These are phyloP conservation scores for Drosophila albomicans DNA, from an alignment of 1,140 invertebrate genomes.

Conservation along the genomic window DNA sequence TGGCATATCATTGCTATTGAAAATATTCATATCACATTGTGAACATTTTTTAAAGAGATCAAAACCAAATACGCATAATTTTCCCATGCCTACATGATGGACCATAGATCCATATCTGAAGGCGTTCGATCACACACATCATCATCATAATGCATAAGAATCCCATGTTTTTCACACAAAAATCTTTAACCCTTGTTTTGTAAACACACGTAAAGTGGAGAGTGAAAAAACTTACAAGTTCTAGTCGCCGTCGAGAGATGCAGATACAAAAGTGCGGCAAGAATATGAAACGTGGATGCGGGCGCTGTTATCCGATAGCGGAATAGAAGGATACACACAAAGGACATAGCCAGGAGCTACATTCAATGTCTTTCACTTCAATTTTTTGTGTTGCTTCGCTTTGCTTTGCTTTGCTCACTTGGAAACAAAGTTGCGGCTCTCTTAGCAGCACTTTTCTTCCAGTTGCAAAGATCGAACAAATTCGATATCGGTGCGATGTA, in stretches of 20 bases:
- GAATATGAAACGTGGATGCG: slow-evolving; percentile 74
- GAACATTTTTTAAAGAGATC: background rate
- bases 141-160: slow-evolving; percentile 60
- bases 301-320: slow-evolving; percentile 79
- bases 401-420: slow-evolving; percentile 55
- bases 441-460: slow-evolving; percentile 6
- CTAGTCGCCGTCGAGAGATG: slow-evolving; percentile 54
- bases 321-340: slow-evolving; percentile 50
- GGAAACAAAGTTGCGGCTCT: slow-evolving; percentile 71
- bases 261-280: slow-evolving; percentile 44
- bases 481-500: slow-evolving; percentile 71
- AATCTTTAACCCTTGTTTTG: slow-evolving; percentile 64
- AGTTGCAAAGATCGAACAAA: slow-evolving; percentile 69
- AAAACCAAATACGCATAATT: slow-evolving; percentile 33
- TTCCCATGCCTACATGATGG: slow-evolving; percentile 60
- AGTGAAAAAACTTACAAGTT: slow-evolving; percentile 73
- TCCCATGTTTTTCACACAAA: slow-evolving; percentile 69
- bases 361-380: slow-evolving; percentile 20
- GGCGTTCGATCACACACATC: slow-evolving; percentile 72
- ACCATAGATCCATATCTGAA: slow-evolving; percentile 67
- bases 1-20: background rate
- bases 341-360: slow-evolving; percentile 41
- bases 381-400: background rate
- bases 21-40: background rate
- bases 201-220: background rate